A percentile compares a stretch with the other conserved stretches of the same genome.
Evolutionary conservation across 2,797 vertebrate species (phyloP).

Genomic region (Darevskia nairensis): DNA sequence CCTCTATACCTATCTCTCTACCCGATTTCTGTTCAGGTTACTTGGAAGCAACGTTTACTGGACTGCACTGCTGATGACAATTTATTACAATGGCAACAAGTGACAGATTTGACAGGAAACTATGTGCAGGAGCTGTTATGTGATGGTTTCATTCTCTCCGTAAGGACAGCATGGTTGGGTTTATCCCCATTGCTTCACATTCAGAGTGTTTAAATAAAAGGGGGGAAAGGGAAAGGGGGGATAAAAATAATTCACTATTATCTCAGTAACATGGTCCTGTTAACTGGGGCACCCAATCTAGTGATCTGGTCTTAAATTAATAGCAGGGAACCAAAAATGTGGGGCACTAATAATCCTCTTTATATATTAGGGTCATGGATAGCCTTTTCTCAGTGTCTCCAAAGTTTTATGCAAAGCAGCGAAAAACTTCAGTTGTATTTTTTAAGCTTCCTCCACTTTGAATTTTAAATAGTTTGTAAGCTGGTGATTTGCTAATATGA

Average conservation of each 20-base stretch:
- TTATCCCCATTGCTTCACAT: conserved; percentile 31
- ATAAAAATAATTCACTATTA: conserved; percentile 56
- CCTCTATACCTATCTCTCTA: neutral
- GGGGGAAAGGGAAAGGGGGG: neutral
- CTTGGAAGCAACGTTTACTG: neutral
- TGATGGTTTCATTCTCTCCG: conserved; percentile 46
- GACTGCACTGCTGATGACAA: conserved; percentile 9
- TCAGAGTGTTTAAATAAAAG: conserved; percentile 39
- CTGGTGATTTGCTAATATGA: conserved; percentile 36
- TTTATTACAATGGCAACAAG: conserved; percentile 26
- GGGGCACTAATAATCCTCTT: conserved; percentile 58
- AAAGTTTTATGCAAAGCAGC: conserved; percentile 19
- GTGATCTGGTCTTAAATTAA: conserved; percentile 41
- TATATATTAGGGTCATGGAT: conserved; percentile 29
- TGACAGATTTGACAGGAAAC: conserved; percentile 33
- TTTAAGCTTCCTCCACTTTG: conserved; percentile 39
- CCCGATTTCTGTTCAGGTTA: neutral
- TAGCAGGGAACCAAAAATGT: conserved; percentile 39
- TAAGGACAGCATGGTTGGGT: conserved; percentile 35
- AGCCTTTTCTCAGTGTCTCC: conserved; percentile 33
- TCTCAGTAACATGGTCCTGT: conserved; percentile 57
- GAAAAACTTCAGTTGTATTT: conserved; percentile 30
- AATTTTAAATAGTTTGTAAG: conserved; percentile 41
- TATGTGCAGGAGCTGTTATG: neutral
- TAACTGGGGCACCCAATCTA: conserved; percentile 62